phyloP scores from a whole-genome alignment of 2,888 invertebrate species.

The Cartodere bifasciata region DNA sequence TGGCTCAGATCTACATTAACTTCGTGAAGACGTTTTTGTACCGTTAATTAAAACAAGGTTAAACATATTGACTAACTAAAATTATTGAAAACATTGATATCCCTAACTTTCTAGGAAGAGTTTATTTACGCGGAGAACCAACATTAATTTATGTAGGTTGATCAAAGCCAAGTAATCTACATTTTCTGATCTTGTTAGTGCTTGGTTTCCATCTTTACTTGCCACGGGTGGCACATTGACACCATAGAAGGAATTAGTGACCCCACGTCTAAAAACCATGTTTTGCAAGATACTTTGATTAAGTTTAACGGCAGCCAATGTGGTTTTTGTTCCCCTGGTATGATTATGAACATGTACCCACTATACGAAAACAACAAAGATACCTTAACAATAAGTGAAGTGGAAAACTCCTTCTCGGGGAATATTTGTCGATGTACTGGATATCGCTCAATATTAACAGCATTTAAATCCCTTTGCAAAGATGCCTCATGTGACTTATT shows the following conservation, averaged over 20 bases:
- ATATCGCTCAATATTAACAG: constrained; percentile 47
- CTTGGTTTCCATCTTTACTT: constrained; percentile 39
- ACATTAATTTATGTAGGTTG: no score
- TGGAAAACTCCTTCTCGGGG: constrained; percentile 57
- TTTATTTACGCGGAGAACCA: no score
- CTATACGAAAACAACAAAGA: constrained; percentile 28
- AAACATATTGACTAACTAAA: no score
- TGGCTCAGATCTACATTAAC: no score
- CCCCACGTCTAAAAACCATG: constrained; percentile 46
- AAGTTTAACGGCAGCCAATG: constrained; percentile 53
- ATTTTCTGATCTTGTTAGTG: constrained; percentile 32
- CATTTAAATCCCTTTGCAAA: constrained; percentile 46
- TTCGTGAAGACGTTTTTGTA: no score
- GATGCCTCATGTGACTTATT: constrained; percentile 33
- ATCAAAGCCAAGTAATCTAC: no score
- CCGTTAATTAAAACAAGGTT: no score
- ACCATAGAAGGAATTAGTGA: constrained; percentile 63
- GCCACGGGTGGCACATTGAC: constrained; percentile 50
- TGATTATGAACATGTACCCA: constrained; percentile 64
- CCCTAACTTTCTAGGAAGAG: no score
- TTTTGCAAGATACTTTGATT: constrained; percentile 46
- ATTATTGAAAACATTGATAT: no score
- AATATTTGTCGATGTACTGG: constrained; percentile 65
- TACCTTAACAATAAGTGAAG: constrained; percentile 41
- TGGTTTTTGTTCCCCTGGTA: constrained; percentile 60